Evolutionary conservation across 2,797 vertebrate genomes (phyloP), one percentile per base, ranked within the genome.

Genomic region (Streptopelia turtur): DNA sequence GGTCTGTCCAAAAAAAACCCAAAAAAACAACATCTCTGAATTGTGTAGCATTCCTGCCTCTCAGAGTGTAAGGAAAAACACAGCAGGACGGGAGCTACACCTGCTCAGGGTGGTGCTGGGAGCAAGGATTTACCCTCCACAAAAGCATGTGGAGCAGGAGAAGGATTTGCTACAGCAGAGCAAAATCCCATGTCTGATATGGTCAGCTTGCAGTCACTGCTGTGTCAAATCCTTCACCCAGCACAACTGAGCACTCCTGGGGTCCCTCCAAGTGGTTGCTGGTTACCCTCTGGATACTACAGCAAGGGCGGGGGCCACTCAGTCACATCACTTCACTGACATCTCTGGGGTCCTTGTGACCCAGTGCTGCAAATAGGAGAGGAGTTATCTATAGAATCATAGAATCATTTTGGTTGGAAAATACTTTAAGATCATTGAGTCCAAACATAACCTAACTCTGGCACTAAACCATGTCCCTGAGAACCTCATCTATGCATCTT

Each of bases 141-240:
- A 23, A 23, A 69, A 52, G 7, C 0, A 0, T 1, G 7, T 5
- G 22, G 16, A n/a, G 49, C 53, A 84, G 79, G 28, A 68, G 20
- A 50, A 83, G 8, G 15, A 31, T 9, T 28, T 17, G 37, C 15
- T 39, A 6, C 22, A 52, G 68, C 37, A 70, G 16, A 83, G 37
- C 25, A 85, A 69, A 92, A 70, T 63, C 71, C 17, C 4, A 0
- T 23, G 11, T 16, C 43, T 87, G 59, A 2, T 22, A 22, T 22
- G 0, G 0, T 35, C 49, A 23, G 13, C 3, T 18, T 80, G 50
- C 0, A 1, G 63, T 21, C 71, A 15, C 30, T 70, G 39, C 45
- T 41, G 30, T 21, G 50, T 39, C 20, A n/a, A 45, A 74, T 72
- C 43, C 47, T 60, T 61, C 35, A 25, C 10, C 23, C 61, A 61